Evolutionary conservation across 2,888 invertebrate genomes (phyloP).

Genomic region (Eupithecia pulchellata): DNA sequence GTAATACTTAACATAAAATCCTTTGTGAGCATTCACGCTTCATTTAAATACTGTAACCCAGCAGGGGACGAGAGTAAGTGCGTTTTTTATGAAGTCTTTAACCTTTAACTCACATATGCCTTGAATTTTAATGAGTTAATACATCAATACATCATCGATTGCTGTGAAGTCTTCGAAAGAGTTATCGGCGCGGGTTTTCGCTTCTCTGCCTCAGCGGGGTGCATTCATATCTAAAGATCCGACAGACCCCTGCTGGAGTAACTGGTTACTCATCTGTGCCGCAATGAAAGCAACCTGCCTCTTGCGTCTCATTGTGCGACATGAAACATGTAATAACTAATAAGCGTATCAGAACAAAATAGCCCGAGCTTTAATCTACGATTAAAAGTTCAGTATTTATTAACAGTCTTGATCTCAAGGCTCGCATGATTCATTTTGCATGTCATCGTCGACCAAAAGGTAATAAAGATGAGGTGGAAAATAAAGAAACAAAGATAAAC

Average conservation of each 20-base stretch:
- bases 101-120: constrained; percentile 76
- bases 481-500: constrained; percentile 50
- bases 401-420: constrained; percentile 37
- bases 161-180: constrained; percentile 58
- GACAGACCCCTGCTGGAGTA: constrained; percentile 59
- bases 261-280: constrained; percentile 25
- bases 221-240: constrained; percentile 63
- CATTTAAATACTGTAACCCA: constrained; percentile 70
- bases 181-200: constrained; percentile 73
- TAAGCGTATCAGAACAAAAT: constrained; percentile 58
- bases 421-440: constrained; percentile 61
- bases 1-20: constrained; percentile 55
- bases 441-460: constrained; percentile 68
- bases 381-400: constrained; percentile 53
- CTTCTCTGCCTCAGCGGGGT: constrained; percentile 73
- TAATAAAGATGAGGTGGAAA: constrained; percentile 45
- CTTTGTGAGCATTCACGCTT: constrained; percentile 64
- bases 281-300: constrained; percentile 63
- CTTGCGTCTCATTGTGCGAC: constrained; percentile 63
- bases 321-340: constrained; percentile 61
- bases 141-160: constrained; percentile 78
- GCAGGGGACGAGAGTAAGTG: constrained; percentile 69
- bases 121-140: constrained; percentile 82
- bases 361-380: constrained; percentile 53
- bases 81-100: constrained; percentile 77